Evolutionary conservation across 2,113 vertebrate species (phyloP).

Genomic region (Xiphophorus couchianus): DNA sequence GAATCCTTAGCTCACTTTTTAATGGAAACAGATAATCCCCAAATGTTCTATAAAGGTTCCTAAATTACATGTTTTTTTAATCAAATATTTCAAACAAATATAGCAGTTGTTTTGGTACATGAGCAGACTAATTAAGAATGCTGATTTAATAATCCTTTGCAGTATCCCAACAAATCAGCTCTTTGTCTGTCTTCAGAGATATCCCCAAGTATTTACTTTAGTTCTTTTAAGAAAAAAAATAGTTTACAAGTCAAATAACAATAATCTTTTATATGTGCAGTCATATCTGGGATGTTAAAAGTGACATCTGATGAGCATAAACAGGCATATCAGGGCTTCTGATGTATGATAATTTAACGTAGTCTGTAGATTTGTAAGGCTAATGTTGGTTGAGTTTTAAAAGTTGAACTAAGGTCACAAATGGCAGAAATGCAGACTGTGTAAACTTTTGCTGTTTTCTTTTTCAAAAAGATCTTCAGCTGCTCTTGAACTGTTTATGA

Average conservation of each 20-base stretch:
- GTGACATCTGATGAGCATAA: not conserved
- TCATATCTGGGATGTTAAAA: constrained; percentile 36
- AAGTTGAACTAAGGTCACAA: not conserved
- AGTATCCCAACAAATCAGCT: too few relatives aligned
- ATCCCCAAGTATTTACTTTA: too few relatives aligned
- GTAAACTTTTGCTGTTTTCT: constrained; percentile 4
- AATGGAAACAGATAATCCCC: not conserved
- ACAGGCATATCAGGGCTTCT: constrained; percentile 40
- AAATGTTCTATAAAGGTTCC: not conserved
- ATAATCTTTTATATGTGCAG: constrained; percentile 19
- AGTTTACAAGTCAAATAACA: not conserved
- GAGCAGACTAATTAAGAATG: too few relatives aligned
- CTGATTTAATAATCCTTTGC: too few relatives aligned
- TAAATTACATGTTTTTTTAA: too few relatives aligned
- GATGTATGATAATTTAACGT: constrained; percentile 33
- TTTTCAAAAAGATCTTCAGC: constrained; percentile 1
- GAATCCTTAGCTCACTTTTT: not conserved
- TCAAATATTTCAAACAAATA: too few relatives aligned
- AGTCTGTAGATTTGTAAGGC: constrained; percentile 23
- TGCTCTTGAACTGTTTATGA: constrained; percentile 22
- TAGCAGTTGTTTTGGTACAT: too few relatives aligned
- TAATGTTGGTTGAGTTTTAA: constrained; percentile 7
- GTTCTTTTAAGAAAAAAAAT: too few relatives aligned
- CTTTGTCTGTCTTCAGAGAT: too few relatives aligned
- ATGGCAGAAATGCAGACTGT: not conserved